Conservation (phyloP, 2,797 vertebrate genomes). For the Thunnus albacares region DNA sequence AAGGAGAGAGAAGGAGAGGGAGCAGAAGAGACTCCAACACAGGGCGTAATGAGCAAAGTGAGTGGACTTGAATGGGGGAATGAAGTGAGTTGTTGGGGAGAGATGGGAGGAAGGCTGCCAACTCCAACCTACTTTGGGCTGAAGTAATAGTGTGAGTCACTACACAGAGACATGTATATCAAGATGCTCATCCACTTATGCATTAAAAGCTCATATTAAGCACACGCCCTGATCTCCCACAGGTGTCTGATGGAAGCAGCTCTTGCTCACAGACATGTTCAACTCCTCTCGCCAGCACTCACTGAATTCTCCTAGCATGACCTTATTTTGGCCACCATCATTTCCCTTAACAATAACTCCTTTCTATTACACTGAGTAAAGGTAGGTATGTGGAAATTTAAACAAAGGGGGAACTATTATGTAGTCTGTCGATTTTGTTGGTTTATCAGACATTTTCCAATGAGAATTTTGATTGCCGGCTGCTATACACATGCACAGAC, state of each 20-base stretch:
- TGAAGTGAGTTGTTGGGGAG: slow-evolving; percentile 63
- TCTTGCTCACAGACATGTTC: slow-evolving; percentile 34
- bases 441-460: slow-evolving; percentile 41
- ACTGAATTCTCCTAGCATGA: slow-evolving; percentile 25
- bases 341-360: slow-evolving; percentile 1
- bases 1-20: slow-evolving; percentile 43
- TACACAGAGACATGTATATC: slow-evolving; percentile 39
- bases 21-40: slow-evolving; percentile 53
- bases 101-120: slow-evolving; percentile 53
- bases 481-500: slow-evolving; percentile 17
- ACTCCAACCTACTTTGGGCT: slow-evolving; percentile 47
- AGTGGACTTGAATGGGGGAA: slow-evolving; percentile 64
- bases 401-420: neutral
- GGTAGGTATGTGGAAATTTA: neutral
- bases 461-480: slow-evolving; percentile 18
- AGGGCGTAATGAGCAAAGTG: slow-evolving; percentile 61
- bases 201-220: slow-evolving; percentile 58
- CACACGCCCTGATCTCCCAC: slow-evolving; percentile 64
- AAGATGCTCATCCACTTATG: slow-evolving; percentile 48
- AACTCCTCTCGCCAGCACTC: slow-evolving; percentile 10
- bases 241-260: slow-evolving; percentile 41
- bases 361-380: slow-evolving; percentile 20
- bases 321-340: slow-evolving; percentile 34
- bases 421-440: neutral
- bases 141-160: slow-evolving; percentile 74